Conservation (phyloP, 2,797 vertebrate species). For the Pygocentrus nattereri region DNA sequence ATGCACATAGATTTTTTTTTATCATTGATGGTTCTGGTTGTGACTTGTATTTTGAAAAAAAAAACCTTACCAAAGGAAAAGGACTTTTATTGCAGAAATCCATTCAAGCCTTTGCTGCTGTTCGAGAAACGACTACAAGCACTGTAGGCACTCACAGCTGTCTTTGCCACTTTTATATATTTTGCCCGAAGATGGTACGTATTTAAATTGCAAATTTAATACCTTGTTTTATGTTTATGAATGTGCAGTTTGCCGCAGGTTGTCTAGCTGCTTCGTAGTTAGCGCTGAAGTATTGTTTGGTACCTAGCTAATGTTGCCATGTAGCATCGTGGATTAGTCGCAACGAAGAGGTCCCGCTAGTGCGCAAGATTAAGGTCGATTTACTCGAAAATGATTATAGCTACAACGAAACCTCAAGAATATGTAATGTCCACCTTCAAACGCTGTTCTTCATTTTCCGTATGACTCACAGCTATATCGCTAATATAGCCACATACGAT, state of each 20-base stretch:
- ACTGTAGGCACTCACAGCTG: background rate
- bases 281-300: no score
- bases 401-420: background rate
- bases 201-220: background rate
- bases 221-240: background rate
- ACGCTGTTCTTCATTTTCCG: background rate
- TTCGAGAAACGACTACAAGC: slow-evolving; percentile 12
- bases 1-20: no score
- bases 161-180: slow-evolving; percentile 2
- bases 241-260: background rate
- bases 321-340: slow-evolving; percentile 6
- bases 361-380: background rate
- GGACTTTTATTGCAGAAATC: slow-evolving; percentile 33
- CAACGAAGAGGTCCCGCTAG: background rate
- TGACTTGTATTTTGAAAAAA: slow-evolving; percentile 34
- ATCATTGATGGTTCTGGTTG: no score
- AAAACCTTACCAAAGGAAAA: background rate
- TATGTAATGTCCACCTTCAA: background rate
- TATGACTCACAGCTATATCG: background rate
- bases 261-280: background rate
- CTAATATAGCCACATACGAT: background rate
- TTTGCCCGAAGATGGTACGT: slow-evolving; percentile 47
- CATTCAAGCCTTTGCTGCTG: slow-evolving; percentile 35
- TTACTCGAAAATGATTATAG: background rate
- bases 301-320: background rate